Evolutionary conservation across 2,888 invertebrate genomes (phyloP), one percentile per base, ranked within the genome.

Genomic region (Muscina levida): DNA sequence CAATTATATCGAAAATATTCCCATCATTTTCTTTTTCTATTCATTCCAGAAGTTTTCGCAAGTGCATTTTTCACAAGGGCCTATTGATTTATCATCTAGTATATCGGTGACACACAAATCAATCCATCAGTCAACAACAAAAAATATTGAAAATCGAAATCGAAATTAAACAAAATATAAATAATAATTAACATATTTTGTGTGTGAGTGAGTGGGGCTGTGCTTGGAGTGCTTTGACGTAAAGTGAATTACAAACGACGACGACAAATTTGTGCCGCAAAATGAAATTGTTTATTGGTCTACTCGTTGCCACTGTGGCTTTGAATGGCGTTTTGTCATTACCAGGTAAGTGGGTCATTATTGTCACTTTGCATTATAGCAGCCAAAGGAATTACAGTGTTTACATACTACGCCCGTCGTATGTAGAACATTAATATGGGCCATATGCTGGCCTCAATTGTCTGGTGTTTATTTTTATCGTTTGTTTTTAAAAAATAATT

Each of bases 201-300:
- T 65, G 22, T 67, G 53, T 76, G 57, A 65, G 74, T 68, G 62
- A 10, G 53, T 31, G 13, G 53, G n/a, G 31, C 31, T 8, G 31
- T 31, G 39, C 24, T 51, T 31, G 31, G 31, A 31, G 31, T 31
- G 31, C 8, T 31, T 31, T n/a, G n/a, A n/a, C n/a, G n/a, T n/a
- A n/a, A n/a, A 42, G n/a, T n/a, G n/a, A n/a, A n/a, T n/a, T n/a
- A n/a, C n/a, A n/a, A n/a, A n/a, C 53, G 0, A 10, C 59, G 2
- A n/a, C 22, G 24, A 56, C 26, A 24, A 62, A 19, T 37, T 31
- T 39, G 15, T 17, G 65, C 65, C 37, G 42, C 62, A 84, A 84
- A 80, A 89, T 89, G 89, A 90, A 89, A 85, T 85, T 87, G 75
- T 79, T 88, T 68, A 83, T 86, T 76, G 85, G 85, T 82, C 83